Base-by-base conservation (phyloP, 1,140 invertebrate species). In the Aphelinus certus region DNA sequence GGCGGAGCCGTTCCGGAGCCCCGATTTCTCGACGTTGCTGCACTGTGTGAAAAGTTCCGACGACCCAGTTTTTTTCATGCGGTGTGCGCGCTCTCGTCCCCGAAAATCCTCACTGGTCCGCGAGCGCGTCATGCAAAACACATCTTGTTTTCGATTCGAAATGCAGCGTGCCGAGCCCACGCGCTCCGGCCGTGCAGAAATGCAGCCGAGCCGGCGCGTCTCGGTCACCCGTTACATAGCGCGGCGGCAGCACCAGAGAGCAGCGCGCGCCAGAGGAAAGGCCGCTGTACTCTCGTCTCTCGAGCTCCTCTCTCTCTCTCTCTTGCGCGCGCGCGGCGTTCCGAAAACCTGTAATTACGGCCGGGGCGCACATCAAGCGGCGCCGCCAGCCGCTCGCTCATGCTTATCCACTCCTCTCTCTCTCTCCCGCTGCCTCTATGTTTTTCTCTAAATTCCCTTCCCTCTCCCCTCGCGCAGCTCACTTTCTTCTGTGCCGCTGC, bases 281-380 rank as follows among this genome's bases (percentile, higher is more conserved):
- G 81, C 75, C 79, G 77, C 75, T 70, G 75, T 68, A 73, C 79
- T 77, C 77, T 56, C 26, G 26, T 26, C 26, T 26, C 26, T 26
- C 26, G 26, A 53, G 7, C 61, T 48, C n/a, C 49, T 56, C 61
- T 51, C 62, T 66, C 58, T 68, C 62, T 58, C 47, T 47, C 78
- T 77, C 79, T 82, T 73, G 83, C 75, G 80, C 78, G 77, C 79
- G 78, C 81, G 74, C 85, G 84, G 85, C 84, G 84, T 86, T 86
- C 84, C 84, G 84, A 86, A 86, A 86, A 86, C 84, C 85, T 86
- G 85, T 86, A 86, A 86, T 86, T 86, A 86, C 84, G 84, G 82
- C 83, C 81, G 84, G 84, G 84, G 81, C 80, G 83, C 83, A 86
- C 85, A 86, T 86, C 85, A 86, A 86, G 84, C 84, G 84, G 78